Evolutionary conservation across 1,140 invertebrate species (phyloP).

Genomic region (Capitella teleta): DNA sequence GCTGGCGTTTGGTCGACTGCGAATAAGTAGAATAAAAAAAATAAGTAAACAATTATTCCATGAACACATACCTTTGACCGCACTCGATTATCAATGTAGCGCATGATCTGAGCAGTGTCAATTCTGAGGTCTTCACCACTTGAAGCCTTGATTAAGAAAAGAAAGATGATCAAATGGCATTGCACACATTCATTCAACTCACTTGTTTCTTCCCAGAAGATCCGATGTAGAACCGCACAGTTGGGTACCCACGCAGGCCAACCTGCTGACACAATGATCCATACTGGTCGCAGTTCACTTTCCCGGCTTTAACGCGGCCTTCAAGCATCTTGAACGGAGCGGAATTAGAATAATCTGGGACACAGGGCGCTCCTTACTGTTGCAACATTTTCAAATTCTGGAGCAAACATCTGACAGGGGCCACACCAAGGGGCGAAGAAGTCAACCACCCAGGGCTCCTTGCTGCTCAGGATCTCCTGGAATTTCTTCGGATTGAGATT

Average conservation of each 20-base stretch:
- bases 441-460: conserved; percentile 54
- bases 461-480: conserved; percentile 40
- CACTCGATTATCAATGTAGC: too few species aligned
- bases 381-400: conserved; percentile 55
- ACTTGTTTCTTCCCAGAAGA: too few species aligned
- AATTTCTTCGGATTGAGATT: conserved; percentile 19
- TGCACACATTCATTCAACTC: too few species aligned
- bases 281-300: conserved; percentile 49
- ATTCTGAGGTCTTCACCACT: too few species aligned
- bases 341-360: background rate
- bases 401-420: conserved; percentile 58
- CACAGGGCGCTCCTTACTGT: conserved; percentile 43
- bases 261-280: conserved; percentile 41
- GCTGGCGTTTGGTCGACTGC: too few species aligned
- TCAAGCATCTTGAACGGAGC: background rate
- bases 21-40: too few species aligned
- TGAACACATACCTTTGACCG: too few species aligned
- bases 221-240: conserved; percentile 44
- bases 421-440: conserved; percentile 68
- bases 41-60: too few species aligned
- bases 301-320: conserved; percentile 45
- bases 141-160: too few species aligned
- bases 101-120: too few species aligned
- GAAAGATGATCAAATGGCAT: too few species aligned
- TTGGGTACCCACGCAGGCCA: conserved; percentile 48